Evolutionary conservation across 2,888 invertebrate species (phyloP).

Genomic region (Horisme vitalbata): DNA sequence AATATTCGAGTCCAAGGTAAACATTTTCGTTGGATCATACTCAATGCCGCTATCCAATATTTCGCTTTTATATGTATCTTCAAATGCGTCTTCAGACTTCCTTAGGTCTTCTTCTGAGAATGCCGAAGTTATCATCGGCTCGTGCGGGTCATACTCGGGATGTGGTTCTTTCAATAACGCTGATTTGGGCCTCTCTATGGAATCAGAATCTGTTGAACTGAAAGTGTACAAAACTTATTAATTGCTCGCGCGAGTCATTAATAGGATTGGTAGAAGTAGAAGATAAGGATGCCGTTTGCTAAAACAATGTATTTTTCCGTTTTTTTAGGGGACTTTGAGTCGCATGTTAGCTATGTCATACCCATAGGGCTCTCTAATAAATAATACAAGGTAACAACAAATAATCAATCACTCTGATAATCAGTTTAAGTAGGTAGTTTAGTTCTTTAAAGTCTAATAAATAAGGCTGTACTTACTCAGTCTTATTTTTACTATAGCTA

Average conservation of each 20-base stretch:
- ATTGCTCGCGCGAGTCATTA: too few relatives aligned
- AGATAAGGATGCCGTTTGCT: too few relatives aligned
- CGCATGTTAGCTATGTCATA: too few relatives aligned
- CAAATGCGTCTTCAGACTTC: slow-evolving; percentile 71
- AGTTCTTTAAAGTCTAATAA: too few relatives aligned
- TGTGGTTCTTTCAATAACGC: slow-evolving; percentile 73
- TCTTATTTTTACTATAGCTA: slow-evolving; percentile 58
- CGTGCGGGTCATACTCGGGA: slow-evolving; percentile 77
- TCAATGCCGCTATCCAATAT: slow-evolving; percentile 53
- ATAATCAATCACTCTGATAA: too few relatives aligned
- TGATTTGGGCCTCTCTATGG: slow-evolving; percentile 73
- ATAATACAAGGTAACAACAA: too few relatives aligned
- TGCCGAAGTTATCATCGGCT: slow-evolving; percentile 78
- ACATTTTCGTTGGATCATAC: slow-evolving; percentile 60
- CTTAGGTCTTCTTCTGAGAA: slow-evolving; percentile 74
- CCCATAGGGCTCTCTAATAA: too few relatives aligned
- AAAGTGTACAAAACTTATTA: not conserved
- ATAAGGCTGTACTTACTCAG: slow-evolving; percentile 71
- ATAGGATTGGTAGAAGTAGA: too few relatives aligned
- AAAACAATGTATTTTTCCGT: too few relatives aligned
- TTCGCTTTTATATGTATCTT: slow-evolving; percentile 63
- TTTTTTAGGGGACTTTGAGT: too few relatives aligned
- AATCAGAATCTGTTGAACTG: slow-evolving; percentile 76
- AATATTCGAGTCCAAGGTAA: slow-evolving; percentile 54
- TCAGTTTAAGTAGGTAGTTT: too few relatives aligned